phyloP scores from a whole-genome alignment of 2,113 vertebrate species.

The Leiothrix lutea region DNA sequence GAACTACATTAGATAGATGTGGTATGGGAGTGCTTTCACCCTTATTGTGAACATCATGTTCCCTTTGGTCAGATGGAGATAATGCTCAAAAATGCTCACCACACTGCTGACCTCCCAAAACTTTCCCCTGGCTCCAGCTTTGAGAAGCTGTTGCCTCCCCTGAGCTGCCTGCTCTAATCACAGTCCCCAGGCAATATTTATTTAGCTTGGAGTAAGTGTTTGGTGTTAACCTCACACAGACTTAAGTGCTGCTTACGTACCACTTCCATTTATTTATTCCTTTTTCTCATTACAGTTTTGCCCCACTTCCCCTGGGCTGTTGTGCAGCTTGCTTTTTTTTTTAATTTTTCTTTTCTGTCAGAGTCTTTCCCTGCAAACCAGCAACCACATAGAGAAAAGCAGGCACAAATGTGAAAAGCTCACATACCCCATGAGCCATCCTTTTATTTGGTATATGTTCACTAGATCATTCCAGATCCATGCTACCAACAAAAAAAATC shows the following conservation, averaged over 20 bases:
- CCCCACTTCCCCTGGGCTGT: not conserved
- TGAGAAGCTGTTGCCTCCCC: not conserved
- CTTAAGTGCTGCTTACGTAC: not conserved
- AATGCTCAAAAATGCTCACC: not conserved
- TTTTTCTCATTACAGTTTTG: conserved; percentile 11
- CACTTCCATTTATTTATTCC: conserved; percentile 33
- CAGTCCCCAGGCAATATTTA: conserved; percentile 10
- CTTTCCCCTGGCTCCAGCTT: not conserved
- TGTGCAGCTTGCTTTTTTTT: not conserved
- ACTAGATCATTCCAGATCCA: not conserved
- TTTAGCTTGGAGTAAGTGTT: conserved; percentile 17
- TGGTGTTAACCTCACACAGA: conserved; percentile 28
- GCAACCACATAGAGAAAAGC: not conserved
- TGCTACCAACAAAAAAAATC: not conserved
- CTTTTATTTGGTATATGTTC: not conserved
- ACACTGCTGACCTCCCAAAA: not conserved
- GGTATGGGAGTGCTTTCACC: not conserved
- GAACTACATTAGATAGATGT: not conserved
- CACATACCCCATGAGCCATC: not conserved
- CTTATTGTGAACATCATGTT: not conserved
- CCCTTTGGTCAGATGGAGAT: not conserved
- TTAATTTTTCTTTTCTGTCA: not conserved
- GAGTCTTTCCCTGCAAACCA: not conserved
- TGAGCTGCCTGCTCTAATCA: conserved; percentile 17
- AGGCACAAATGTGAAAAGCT: not conserved